These are phyloP conservation scores for Leucozona laternaria DNA, from an alignment of 2,888 invertebrate species.

Conservation along the genomic window DNA sequence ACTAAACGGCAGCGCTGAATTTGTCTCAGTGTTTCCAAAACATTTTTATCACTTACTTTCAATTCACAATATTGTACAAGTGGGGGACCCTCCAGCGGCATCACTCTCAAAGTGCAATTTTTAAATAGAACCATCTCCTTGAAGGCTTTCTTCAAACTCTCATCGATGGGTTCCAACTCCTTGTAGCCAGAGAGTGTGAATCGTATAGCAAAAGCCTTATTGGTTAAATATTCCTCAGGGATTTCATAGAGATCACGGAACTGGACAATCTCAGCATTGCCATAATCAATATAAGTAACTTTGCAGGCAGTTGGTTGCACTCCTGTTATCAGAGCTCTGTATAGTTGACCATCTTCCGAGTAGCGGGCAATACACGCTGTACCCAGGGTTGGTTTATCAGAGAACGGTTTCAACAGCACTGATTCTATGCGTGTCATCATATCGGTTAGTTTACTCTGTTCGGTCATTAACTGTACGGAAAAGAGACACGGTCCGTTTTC, in stretches of 20 bases:
- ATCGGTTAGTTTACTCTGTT: constrained; percentile 86
- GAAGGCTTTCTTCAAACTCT: constrained; percentile 88
- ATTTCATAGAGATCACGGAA: constrained; percentile 90
- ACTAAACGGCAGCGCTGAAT: constrained; percentile 80
- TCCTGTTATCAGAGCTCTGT: constrained; percentile 91
- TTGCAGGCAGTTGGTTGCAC: constrained; percentile 89
- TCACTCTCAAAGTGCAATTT: constrained; percentile 87
- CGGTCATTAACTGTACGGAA: constrained; percentile 88
- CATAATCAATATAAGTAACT: constrained; percentile 92
- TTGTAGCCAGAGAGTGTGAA: constrained; percentile 90
- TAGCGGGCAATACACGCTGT: constrained; percentile 91
- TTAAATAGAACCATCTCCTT: constrained; percentile 88
- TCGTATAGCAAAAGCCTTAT: constrained; percentile 90
- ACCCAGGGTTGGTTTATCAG: constrained; percentile 89
- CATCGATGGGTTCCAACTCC: constrained; percentile 85
- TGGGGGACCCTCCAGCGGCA: constrained; percentile 88
- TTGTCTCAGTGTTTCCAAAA: constrained; percentile 80
- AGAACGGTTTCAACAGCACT: constrained; percentile 86
- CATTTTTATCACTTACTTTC: constrained; percentile 84
- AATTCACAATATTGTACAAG: constrained; percentile 91
- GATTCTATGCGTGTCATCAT: constrained; percentile 90
- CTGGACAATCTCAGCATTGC: constrained; percentile 89
- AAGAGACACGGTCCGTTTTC: constrained; percentile 92
- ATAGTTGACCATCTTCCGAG: constrained; percentile 88
- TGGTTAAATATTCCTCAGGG: constrained; percentile 88